These are phyloP conservation scores for Podotricha telesiphe DNA, from an alignment of 2,888 invertebrate genomes.

Conservation along the genomic window DNA sequence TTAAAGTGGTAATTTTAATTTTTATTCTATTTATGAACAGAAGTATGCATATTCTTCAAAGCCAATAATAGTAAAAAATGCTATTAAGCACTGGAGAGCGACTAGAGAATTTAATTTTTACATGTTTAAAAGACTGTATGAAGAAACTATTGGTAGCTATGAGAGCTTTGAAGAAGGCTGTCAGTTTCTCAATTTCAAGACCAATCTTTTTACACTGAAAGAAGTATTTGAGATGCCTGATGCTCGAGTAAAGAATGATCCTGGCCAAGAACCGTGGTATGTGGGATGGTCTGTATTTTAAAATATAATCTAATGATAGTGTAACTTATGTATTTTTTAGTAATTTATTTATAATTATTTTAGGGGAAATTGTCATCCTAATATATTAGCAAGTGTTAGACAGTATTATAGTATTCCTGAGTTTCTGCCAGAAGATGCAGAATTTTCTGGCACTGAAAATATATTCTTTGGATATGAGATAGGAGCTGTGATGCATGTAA, in stretches of 20 bases:
- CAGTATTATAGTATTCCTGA: conserved; percentile 91
- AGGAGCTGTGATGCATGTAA: conserved; percentile 95
- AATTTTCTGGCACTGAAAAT: conserved; percentile 94
- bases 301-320: not conserved
- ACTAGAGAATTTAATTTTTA: conserved; percentile 85
- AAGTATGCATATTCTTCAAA: conserved; percentile 90
- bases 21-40: conserved; percentile 53
- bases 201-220: conserved; percentile 88
- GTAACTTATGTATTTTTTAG: not conserved
- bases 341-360: conserved; percentile 3
- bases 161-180: conserved; percentile 91
- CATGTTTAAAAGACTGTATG: conserved; percentile 88
- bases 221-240: conserved; percentile 91
- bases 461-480: conserved; percentile 96
- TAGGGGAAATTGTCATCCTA: conserved; percentile 95
- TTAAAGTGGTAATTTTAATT: conserved; percentile 6
- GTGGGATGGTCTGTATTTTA: conserved; percentile 90
- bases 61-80: conserved; percentile 91
- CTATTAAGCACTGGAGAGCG: conserved; percentile 90
- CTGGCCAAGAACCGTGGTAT: conserved; percentile 91
- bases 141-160: conserved; percentile 86
- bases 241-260: conserved; percentile 84
- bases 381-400: conserved; percentile 88
- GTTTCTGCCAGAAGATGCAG: conserved; percentile 94
- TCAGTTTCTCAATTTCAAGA: conserved; percentile 93